phyloP scores from a whole-genome alignment of 1,140 invertebrate species.

The Sitophilus oryzae region DNA sequence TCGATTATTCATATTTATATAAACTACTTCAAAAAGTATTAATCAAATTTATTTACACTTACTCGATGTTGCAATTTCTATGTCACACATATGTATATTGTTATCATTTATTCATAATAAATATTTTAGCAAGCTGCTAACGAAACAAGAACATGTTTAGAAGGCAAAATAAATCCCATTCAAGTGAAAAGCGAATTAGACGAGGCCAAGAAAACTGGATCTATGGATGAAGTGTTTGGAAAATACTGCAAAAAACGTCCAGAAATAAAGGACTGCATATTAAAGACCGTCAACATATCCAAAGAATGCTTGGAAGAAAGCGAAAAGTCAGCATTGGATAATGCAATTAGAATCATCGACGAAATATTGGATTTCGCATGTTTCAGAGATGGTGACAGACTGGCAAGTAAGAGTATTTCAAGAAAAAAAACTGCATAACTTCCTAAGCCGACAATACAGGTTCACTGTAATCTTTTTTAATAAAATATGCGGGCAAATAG shows the following conservation, averaged over 20 bases:
- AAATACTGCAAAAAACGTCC: constrained; percentile 64
- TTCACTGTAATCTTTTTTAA: too few species aligned
- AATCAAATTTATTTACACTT: too few species aligned
- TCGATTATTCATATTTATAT: too few species aligned
- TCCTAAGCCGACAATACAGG: too few species aligned
- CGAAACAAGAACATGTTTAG: constrained; percentile 28
- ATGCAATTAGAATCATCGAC: constrained; percentile 58
- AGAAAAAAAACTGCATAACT: too few species aligned
- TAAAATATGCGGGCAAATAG: too few species aligned
- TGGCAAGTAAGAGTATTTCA: constrained; percentile 69
- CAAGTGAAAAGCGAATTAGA: constrained; percentile 55
- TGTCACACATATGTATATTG: too few species aligned
- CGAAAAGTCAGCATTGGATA: constrained; percentile 54
- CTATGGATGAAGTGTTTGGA: constrained; percentile 58
- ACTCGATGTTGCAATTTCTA: too few species aligned
- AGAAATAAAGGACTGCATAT: constrained; percentile 53
- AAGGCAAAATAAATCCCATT: constrained; percentile 24
- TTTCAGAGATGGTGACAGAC: constrained; percentile 70
- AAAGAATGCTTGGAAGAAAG: constrained; percentile 57
- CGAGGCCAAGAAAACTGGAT: constrained; percentile 46
- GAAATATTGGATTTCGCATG: constrained; percentile 66
- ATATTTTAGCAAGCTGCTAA: constrained; percentile 36
- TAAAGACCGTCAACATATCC: constrained; percentile 52
- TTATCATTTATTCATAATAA: too few species aligned
- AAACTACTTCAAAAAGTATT: too few species aligned